Conservation (phyloP, 2,888 invertebrate genomes). For the Desoria tigrina region DNA sequence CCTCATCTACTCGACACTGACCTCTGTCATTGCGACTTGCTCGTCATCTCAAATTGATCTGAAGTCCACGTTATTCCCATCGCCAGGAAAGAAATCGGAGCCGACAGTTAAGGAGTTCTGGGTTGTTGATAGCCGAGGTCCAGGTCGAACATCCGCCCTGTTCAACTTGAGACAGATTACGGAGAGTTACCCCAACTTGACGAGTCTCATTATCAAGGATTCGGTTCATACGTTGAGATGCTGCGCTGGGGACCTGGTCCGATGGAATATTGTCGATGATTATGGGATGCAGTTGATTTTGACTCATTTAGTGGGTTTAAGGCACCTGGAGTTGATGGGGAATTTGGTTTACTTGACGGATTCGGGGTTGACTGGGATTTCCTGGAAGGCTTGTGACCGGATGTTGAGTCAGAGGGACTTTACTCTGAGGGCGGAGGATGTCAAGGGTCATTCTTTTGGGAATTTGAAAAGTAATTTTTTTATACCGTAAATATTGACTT, state of each 20-base stretch:
- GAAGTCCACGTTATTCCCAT: background rate
- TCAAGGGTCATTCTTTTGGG: background rate
- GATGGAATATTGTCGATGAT: slow-evolving; percentile 22
- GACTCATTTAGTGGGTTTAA: background rate
- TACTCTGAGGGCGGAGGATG: background rate
- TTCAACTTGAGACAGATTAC: slow-evolving; percentile 16
- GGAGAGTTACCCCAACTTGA: slow-evolving; percentile 17
- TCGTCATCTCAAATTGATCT: background rate
- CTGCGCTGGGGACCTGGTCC: background rate
- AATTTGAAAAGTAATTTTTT: background rate
- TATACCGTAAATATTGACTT: no score
- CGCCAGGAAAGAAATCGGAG: background rate
- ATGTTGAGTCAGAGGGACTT: background rate
- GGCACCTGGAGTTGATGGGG: slow-evolving; percentile 11
- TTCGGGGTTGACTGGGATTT: slow-evolving; percentile 16
- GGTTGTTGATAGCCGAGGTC: slow-evolving; percentile 13
- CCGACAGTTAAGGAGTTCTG: slow-evolving; percentile 8
- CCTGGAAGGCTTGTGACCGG: background rate
- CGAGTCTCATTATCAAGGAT: slow-evolving; percentile 16
- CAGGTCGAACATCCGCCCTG: background rate
- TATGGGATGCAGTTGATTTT: slow-evolving; percentile 17
- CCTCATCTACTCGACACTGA: background rate
- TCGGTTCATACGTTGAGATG: background rate
- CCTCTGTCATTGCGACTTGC: slow-evolving; percentile 11
- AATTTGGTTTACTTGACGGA: slow-evolving; percentile 22